phyloP scores from a whole-genome alignment of 2,113 vertebrate species.

The Chlorodrepanis virens region DNA sequence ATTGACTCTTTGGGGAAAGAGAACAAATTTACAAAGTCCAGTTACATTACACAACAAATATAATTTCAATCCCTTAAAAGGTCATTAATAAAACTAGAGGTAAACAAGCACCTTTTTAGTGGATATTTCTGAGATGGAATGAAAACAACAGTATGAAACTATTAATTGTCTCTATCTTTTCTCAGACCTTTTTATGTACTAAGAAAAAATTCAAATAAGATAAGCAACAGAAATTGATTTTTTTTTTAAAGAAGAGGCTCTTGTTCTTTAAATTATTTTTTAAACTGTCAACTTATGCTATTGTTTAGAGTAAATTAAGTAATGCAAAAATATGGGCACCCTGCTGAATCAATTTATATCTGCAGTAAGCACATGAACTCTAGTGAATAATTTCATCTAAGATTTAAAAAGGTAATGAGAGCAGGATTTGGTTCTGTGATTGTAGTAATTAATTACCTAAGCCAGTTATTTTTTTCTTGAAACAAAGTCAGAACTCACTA shows the following conservation, averaged over 20 bases:
- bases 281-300: neutral
- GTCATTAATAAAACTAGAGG: neutral
- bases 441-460: slow-evolving; percentile 33
- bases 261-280: neutral
- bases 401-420: neutral
- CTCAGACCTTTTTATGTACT: neutral
- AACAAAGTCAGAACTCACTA: neutral
- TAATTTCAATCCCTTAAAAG: neutral
- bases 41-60: neutral
- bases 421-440: slow-evolving; percentile 16
- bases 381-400: neutral
- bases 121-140: neutral
- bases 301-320: slow-evolving; percentile 12
- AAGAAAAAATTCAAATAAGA: neutral
- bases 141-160: neutral
- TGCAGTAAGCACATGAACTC: neutral
- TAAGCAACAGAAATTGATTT: neutral
- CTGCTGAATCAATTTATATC: neutral
- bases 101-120: neutral
- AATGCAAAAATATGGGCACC: neutral
- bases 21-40: neutral
- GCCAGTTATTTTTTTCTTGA: neutral
- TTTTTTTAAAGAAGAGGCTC: neutral
- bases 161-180: neutral
- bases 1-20: neutral